Base-by-base conservation (phyloP, 2,797 vertebrate species). In the Schizothorax lantsangensis region DNA sequence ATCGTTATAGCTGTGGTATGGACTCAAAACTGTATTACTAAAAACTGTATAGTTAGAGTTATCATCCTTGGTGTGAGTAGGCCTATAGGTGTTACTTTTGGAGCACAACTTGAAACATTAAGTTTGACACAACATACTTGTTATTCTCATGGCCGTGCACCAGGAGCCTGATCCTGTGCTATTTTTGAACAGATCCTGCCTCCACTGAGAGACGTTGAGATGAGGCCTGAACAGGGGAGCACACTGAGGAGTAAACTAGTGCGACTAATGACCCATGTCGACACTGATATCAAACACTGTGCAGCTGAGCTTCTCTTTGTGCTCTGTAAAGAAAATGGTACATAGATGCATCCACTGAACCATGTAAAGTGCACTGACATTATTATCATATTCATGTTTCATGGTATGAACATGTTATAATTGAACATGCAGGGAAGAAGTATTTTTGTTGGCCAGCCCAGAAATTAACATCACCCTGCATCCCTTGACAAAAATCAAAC, bases 291-390 rank as follows among this genome's bases (percentile, higher is more conserved):
- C 43, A 97, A 97, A 89, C 94, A 96, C 88, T 96, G 95, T 14
- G 95, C 96, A 0, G 96, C 96, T 0, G 96, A 96, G 87, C 94
- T 97, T 84, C 94, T 97, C 33, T 97, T 97, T 87, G 95, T 96
- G 79, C 95, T 97, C 89, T 96, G 96, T 93, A 96, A 96, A 88
- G 96, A 97, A 91, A 94, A 93, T 5, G 93, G 93, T 94, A 89
- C 71, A n/a, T 40, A 38, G 66, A 66, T 26, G 5, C 30, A 69
- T 77, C 6, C 47, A 21, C 43, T 68, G 43, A 68, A 68, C 14
- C 38, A 79, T 64, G 21, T 26, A 40, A 26, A 79, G 75, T 59
- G 75, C 33, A 59, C 19, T 79, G 33, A 59, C 21, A 79, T 15
- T 15, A 33, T 23, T 36, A 14, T 38, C 33, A 57, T 54, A 38